Conservation (phyloP, 2,797 vertebrate genomes). For the Sarcoramphus papa region DNA sequence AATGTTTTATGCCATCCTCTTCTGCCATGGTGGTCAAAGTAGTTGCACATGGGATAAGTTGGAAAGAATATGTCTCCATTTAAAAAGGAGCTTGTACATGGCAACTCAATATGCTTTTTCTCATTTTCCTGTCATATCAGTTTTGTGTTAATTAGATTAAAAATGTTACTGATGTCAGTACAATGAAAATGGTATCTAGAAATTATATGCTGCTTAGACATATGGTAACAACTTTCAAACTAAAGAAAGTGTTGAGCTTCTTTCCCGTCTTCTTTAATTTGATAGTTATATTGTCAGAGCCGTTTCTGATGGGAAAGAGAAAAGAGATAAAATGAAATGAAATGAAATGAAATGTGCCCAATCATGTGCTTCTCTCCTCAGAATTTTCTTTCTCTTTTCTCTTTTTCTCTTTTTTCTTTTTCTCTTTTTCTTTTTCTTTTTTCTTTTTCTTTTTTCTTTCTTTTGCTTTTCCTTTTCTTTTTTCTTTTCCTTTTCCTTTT, state of each 20-base stretch:
- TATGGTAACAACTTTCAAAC: background rate
- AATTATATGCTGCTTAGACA: background rate
- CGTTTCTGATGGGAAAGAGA: background rate
- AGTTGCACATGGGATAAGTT: background rate
- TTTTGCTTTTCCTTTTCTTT: background rate
- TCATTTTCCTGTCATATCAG: constrained; percentile 33
- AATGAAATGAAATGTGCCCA: background rate
- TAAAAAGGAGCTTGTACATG: constrained; percentile 23
- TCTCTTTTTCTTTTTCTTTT: fast-evolving
- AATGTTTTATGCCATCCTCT: background rate
- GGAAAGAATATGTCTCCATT: background rate
- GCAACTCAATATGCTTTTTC: background rate
- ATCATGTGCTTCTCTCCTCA: background rate
- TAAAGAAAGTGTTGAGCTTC: background rate
- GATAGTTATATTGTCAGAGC: background rate
- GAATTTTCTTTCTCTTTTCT: background rate
- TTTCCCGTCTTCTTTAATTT: background rate
- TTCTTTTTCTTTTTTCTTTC: background rate
- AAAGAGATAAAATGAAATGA: background rate
- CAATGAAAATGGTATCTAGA: constrained; percentile 51
- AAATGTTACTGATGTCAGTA: constrained; percentile 48
- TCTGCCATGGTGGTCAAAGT: background rate
- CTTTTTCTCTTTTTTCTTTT: background rate
- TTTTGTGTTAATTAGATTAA: constrained; percentile 61
- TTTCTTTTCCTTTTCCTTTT: background rate